A percentile compares a stretch with the other conserved stretches of the same genome.
phyloP scores from a whole-genome alignment of 2,113 vertebrate species.

The Gopherus flavomarginatus region DNA sequence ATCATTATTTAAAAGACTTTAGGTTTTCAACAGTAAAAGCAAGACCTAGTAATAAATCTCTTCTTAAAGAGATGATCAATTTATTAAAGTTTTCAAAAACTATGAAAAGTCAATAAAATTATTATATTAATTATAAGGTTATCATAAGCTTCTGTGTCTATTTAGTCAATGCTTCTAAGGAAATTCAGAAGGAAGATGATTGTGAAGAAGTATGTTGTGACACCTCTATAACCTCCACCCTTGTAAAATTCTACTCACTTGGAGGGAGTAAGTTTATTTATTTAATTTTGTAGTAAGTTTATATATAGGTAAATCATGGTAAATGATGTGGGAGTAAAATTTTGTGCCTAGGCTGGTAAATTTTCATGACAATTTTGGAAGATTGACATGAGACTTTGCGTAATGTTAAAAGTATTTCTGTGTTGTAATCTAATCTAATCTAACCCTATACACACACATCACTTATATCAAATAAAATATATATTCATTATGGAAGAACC shows the following conservation, averaged over 20 bases:
- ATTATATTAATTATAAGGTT: not conserved
- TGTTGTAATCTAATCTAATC: not conserved
- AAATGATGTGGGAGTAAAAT: not conserved
- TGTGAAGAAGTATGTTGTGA: not conserved
- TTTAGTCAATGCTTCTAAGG: not conserved
- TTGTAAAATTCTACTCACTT: not conserved
- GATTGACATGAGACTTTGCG: not conserved
- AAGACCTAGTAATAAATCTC: not conserved
- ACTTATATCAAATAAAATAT: too few relatives aligned
- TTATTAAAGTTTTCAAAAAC: not conserved
- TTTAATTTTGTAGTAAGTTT: too few relatives aligned
- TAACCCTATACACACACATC: too few relatives aligned
- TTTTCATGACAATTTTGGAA: not conserved
- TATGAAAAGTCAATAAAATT: not conserved
- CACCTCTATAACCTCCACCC: not conserved
- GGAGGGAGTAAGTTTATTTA: not conserved
- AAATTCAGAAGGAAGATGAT: not conserved
- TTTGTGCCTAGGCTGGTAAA: not conserved
- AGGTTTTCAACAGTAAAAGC: not conserved
- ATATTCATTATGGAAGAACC: too few relatives aligned
- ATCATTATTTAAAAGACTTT: not conserved
- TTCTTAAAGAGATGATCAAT: not conserved
- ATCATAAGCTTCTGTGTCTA: not conserved
- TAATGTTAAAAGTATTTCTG: not conserved
- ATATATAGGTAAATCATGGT: not conserved